phyloP scores from a whole-genome alignment of 2,797 vertebrate genomes.

The Megalops cyprinoides region DNA sequence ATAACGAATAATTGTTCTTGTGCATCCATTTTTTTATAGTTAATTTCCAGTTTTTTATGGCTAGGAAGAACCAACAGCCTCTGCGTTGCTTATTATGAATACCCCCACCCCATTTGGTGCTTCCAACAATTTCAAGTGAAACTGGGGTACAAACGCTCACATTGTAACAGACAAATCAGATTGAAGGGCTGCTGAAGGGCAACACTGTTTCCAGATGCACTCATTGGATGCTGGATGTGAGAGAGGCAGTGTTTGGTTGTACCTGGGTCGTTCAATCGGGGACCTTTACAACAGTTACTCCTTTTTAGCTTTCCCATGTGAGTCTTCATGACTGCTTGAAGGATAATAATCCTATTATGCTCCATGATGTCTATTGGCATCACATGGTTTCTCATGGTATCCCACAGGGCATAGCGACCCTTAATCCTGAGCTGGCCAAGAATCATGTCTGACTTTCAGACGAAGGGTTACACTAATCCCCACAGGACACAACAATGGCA shows the following conservation, averaged over 20 bases:
- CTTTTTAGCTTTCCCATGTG: conserved; percentile 46
- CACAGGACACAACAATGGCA: conserved; percentile 61
- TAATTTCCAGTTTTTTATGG: too few relatives aligned
- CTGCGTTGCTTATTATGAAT: not conserved
- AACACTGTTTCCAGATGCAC: conserved; percentile 5
- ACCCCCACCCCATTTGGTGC: not conserved
- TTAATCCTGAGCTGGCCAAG: conserved; percentile 42
- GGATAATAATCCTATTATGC: conserved; percentile 74
- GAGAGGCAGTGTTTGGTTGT: not conserved
- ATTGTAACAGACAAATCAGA: not conserved
- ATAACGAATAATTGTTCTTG: too few relatives aligned
- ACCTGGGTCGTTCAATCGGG: conserved; percentile 46
- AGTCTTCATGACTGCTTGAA: conserved; percentile 46
- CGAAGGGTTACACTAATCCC: conserved; percentile 49
- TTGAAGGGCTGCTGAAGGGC: conserved; percentile 19
- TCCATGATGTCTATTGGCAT: conserved; percentile 51
- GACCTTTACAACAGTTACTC: conserved; percentile 41
- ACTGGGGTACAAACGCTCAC: not conserved
- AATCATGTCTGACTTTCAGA: conserved; percentile 32
- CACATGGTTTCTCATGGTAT: conserved; percentile 64
- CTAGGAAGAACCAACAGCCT: too few relatives aligned
- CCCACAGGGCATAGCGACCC: conserved; percentile 51
- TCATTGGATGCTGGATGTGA: not conserved
- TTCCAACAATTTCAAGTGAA: not conserved
- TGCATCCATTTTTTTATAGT: too few relatives aligned